Evolutionary conservation across 2,113 vertebrate species (phyloP).

Genomic region (Galemys pyrenaicus): DNA sequence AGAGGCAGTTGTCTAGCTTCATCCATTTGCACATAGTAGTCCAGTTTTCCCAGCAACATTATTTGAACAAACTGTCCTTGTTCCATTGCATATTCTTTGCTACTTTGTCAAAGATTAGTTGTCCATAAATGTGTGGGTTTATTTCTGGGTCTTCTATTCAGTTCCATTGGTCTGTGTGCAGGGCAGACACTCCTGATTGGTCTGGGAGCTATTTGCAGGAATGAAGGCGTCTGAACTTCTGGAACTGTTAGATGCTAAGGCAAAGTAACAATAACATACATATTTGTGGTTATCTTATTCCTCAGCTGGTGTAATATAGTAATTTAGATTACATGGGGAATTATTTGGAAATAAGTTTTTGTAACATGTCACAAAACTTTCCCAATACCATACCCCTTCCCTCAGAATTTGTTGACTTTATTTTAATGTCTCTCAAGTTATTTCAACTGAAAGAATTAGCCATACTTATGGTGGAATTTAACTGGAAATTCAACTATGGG

Average conservation of each 20-base stretch:
- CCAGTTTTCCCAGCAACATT: too few relatives aligned
- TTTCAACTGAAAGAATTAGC: constrained; percentile 2
- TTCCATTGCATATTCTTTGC: too few relatives aligned
- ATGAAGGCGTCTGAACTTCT: neutral
- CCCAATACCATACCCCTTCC: neutral
- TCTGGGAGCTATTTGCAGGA: neutral
- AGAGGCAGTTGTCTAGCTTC: too few relatives aligned
- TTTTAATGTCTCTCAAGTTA: neutral
- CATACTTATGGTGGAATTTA: neutral
- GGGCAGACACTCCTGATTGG: neutral
- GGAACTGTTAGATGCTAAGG: neutral
- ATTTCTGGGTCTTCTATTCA: too few relatives aligned
- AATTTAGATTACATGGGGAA: neutral
- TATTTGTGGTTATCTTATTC: neutral
- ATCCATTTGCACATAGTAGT: too few relatives aligned
- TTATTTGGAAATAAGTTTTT: constrained; percentile 6
- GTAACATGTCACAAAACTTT: neutral
- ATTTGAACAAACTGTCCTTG: too few relatives aligned
- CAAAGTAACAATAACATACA: neutral
- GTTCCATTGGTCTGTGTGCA: too few relatives aligned
- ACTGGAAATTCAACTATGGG: neutral
- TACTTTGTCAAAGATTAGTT: too few relatives aligned
- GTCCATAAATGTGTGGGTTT: too few relatives aligned
- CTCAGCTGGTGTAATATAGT: neutral
- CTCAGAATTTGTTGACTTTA: constrained; percentile 1